Evolutionary conservation across 2,797 vertebrate genomes (phyloP), one percentile per base, ranked within the genome.

Genomic region (Sebastes nivosus): DNA sequence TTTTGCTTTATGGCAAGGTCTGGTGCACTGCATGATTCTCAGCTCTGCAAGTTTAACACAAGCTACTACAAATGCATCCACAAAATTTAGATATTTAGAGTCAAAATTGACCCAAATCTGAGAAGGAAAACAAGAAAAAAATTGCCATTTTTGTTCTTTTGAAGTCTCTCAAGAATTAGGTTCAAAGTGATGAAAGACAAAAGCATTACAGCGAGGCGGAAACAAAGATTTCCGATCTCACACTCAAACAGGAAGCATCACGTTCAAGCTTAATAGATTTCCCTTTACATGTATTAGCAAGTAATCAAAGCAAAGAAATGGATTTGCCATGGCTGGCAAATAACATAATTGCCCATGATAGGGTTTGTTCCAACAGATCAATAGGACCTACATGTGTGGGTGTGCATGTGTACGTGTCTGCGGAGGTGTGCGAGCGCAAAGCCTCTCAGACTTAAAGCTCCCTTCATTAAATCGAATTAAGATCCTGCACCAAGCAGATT

Each of bases 391-490:
- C 90, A 82, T 69, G 89, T 90, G 82, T 83, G 87, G 73, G 80
- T 80, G 85, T 88, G 61, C 58, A 52, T 87, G 88, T 86, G 88
- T 90, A 78, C 72, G 74, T 88, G 89, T 88, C 81, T 66, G 65
- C 16, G 60, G 77, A 92, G 87, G 91, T 92, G 90, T 92, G 84
- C 34, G 67, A 89, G 85, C 38, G 61, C 77, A 93, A 94, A 92
- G 88, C 87, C 88, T 90, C 87, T 94, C 84, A 86, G 89, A 88
- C 84, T 84, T 90, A 88, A 90, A 91, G 81, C 82, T 78, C 89
- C 90, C 92, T 94, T 95, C 93, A 93, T 95, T 94, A 95, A 94
- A 94, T 89, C 89, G 85, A 93, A 95, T 95, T 95, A 95, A 94
- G 92, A 94, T 95, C 94, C 85, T 90, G 90, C 94, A 94, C 90